Evolutionary conservation across 2,113 vertebrate species (phyloP).

Genomic region (Entelurus aequoreus): DNA sequence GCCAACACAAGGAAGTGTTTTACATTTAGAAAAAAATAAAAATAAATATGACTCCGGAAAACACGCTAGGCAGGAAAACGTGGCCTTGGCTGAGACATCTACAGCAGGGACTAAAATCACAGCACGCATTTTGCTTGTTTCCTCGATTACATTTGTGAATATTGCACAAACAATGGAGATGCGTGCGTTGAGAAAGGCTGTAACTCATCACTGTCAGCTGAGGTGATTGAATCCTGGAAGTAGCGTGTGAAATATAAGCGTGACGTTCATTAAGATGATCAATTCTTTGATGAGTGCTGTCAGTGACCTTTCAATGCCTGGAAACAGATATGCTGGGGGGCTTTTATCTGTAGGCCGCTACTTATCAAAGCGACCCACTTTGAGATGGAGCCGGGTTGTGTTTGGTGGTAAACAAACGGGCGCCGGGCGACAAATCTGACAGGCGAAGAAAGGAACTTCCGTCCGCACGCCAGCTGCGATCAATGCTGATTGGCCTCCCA

Average conservation of each 20-base stretch:
- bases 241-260: constrained; percentile 35
- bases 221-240: constrained; percentile 26
- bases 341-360: constrained; percentile 35
- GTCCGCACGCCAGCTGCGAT: constrained; percentile 36
- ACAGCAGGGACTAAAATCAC: too few relatives aligned
- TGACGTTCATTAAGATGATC: constrained; percentile 46
- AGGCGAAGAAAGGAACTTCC: constrained; percentile 30
- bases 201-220: constrained; percentile 37
- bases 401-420: constrained; percentile 55
- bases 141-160: too few relatives aligned
- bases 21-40: too few relatives aligned
- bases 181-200: constrained; percentile 8
- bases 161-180: too few relatives aligned
- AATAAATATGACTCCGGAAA: too few relatives aligned
- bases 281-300: constrained; percentile 30
- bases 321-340: constrained; percentile 18
- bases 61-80: too few relatives aligned
- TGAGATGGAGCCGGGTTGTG: constrained; percentile 44
- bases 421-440: constrained; percentile 48
- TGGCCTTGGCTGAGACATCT: too few relatives aligned
- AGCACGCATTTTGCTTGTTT: too few relatives aligned
- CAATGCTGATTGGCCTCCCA: constrained; percentile 26
- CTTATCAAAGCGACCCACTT: constrained; percentile 56
- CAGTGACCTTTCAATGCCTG: constrained; percentile 51
- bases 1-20: too few relatives aligned